These are phyloP conservation scores for Melanitta fusca DNA, from an alignment of 2,797 vertebrate genomes.

Conservation along the genomic window DNA sequence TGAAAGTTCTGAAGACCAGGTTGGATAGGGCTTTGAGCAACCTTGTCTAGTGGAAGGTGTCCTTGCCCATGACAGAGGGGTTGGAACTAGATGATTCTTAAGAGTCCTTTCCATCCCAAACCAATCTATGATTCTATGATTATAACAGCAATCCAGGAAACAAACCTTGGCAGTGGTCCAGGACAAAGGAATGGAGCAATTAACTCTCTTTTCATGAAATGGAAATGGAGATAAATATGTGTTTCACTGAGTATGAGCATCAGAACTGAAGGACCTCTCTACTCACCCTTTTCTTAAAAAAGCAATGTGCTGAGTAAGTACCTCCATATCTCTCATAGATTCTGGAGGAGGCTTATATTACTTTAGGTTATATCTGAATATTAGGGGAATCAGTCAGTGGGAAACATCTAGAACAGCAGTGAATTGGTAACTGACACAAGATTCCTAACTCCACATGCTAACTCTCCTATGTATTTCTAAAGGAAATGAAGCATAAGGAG, in stretches of 20 bases:
- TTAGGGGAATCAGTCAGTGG: not conserved
- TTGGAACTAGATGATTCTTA: too few relatives aligned
- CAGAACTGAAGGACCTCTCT: not conserved
- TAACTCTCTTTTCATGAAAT: not conserved
- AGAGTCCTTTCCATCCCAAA: too few relatives aligned
- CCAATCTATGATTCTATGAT: not conserved
- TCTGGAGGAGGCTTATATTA: not conserved
- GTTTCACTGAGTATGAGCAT: not conserved
- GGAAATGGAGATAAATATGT: not conserved
- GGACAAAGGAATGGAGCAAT: not conserved
- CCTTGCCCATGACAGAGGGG: too few relatives aligned
- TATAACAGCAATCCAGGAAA: not conserved
- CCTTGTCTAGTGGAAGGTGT: too few relatives aligned
- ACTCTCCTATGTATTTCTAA: not conserved
- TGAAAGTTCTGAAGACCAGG: too few relatives aligned
- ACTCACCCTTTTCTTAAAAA: not conserved
- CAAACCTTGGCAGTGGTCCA: not conserved
- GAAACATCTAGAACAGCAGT: not conserved
- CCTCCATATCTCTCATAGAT: not conserved
- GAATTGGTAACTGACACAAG: not conserved
- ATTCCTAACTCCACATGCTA: not conserved
- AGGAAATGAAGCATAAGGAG: not conserved
- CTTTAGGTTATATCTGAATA: not conserved
- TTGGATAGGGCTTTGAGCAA: too few relatives aligned
- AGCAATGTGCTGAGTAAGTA: not conserved